Conservation (phyloP, 1,140 invertebrate genomes). For the Rhyacophila brunnea region DNA sequence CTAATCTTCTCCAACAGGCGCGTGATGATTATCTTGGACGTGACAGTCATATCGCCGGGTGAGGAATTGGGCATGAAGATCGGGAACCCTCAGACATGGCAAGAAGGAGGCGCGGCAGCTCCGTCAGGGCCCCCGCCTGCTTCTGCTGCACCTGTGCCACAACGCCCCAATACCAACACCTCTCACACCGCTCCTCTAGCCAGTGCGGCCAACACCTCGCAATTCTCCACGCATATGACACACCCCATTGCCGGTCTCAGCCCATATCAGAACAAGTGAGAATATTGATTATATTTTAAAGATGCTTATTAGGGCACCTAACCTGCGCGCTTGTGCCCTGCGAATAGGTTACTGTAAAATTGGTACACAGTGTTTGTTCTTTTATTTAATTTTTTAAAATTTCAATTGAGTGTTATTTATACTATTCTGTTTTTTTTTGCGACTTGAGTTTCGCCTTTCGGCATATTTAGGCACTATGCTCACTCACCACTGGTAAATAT, state of each 20-base stretch:
- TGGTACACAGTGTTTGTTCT: no score
- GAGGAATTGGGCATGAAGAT: constrained; percentile 70
- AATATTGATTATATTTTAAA: no score
- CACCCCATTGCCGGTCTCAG: constrained; percentile 78
- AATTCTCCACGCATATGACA: constrained; percentile 51
- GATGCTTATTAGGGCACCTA: no score
- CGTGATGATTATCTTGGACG: constrained; percentile 78
- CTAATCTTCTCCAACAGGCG: constrained; percentile 57
- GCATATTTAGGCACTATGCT: no score
- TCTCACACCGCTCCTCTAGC: constrained; percentile 24
- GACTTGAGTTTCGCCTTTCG: no score
- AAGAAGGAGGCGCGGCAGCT: constrained; percentile 40
- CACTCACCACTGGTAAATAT: no score
- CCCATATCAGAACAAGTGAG: constrained; percentile 87
- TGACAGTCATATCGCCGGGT: constrained; percentile 73
- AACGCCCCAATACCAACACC: constrained; percentile 18
- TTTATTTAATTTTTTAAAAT: no score
- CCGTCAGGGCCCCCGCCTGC: constrained; percentile 30
- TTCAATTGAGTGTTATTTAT: no score
- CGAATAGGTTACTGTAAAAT: no score
- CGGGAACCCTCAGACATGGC: constrained; percentile 69
- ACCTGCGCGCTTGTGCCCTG: no score
- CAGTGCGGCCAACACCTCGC: constrained; percentile 39
- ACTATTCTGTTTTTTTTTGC: no score
- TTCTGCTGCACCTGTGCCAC: constrained; percentile 32